Conservation (phyloP, 2,888 invertebrate genomes). For the Phlogophora meticulosa region DNA sequence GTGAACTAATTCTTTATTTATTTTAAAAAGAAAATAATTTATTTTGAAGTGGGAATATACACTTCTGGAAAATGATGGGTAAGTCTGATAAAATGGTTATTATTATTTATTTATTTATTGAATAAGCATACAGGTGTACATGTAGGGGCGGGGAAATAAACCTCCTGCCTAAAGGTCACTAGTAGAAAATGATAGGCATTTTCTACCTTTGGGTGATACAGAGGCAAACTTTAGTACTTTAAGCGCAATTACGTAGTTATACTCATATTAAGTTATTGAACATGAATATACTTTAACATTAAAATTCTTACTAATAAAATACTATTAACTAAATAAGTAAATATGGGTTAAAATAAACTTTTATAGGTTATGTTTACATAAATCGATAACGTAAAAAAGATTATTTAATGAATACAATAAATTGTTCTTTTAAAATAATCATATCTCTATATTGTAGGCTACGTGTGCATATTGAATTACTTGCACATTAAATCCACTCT, state of each 20-base stretch:
- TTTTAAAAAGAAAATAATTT: slow-evolving; percentile 55
- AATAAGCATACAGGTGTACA: too few relatives aligned
- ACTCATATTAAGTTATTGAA: too few relatives aligned
- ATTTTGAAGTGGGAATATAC: slow-evolving; percentile 69
- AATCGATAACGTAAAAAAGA: background rate
- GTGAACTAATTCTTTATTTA: slow-evolving; percentile 65
- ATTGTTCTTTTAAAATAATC: background rate
- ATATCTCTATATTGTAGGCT: too few relatives aligned
- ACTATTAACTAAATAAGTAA: background rate
- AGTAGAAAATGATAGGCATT: too few relatives aligned
- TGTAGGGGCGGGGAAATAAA: too few relatives aligned
- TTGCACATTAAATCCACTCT: too few relatives aligned
- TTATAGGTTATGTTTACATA: slow-evolving; percentile 66
- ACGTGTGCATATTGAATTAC: background rate
- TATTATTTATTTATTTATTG: background rate
- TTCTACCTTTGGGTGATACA: too few relatives aligned
- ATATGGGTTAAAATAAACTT: background rate
- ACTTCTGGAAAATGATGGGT: slow-evolving; percentile 77
- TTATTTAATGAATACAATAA: background rate
- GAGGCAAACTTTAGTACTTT: too few relatives aligned
- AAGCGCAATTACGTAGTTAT: too few relatives aligned
- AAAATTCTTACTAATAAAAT: background rate
- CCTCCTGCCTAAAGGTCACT: too few relatives aligned
- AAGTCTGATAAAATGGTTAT: slow-evolving; percentile 65
- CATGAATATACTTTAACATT: background rate